These are phyloP conservation scores for Fringilla coelebs DNA, from an alignment of 2,797 vertebrate species.

Conservation along the genomic window DNA sequence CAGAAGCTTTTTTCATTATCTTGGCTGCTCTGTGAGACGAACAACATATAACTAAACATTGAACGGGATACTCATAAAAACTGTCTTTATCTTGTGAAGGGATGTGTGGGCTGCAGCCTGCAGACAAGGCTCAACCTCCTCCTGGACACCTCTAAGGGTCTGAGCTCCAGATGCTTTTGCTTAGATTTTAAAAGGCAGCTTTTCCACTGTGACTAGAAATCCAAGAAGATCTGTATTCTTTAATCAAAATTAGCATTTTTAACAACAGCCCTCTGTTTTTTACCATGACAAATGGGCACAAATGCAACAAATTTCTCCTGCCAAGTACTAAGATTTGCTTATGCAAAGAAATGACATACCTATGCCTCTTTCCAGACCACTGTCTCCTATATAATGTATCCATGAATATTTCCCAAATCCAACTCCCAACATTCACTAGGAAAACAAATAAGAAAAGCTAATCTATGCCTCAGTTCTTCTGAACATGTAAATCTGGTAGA, in stretches of 20 bases:
- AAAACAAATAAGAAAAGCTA: not conserved
- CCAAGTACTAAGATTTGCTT: not conserved
- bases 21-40: not conserved
- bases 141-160: not conserved
- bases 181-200: not conserved
- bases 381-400: not conserved
- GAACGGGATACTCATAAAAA: not conserved
- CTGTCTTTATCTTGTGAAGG: not conserved
- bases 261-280: not conserved
- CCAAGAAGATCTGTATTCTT: not conserved
- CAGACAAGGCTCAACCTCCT: not conserved
- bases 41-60: not conserved
- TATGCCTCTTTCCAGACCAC: not conserved
- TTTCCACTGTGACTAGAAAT: not conserved
- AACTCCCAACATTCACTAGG: not conserved
- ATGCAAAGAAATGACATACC: not conserved
- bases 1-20: not conserved
- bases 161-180: not conserved
- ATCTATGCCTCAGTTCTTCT: not conserved
- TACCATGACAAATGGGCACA: not conserved
- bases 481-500: not conserved
- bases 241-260: not conserved
- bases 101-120: not conserved
- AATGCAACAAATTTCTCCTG: not conserved
- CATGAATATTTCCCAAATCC: not conserved